Evolutionary conservation across 2,113 vertebrate genomes (phyloP), one percentile per base, ranked within the genome.

Genomic region (Oxyura jamaicensis): DNA sequence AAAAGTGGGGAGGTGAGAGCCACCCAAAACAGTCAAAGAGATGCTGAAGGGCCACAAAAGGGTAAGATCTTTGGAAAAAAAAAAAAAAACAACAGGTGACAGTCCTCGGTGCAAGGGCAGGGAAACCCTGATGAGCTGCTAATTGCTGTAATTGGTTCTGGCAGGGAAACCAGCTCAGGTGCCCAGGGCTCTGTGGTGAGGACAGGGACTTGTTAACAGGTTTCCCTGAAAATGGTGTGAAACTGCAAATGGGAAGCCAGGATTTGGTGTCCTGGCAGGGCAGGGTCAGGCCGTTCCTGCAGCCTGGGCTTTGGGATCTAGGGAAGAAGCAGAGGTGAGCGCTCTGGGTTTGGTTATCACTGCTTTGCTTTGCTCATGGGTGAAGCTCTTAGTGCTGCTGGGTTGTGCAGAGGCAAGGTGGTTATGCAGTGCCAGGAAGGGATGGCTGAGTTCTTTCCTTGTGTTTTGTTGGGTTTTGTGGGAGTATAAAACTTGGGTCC

Each of bases 391-490:
- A 17, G 4, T 1, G 77, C 18, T 17, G 17, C 28, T 65, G 65
- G 17, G 52, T 35, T 48, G 29, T 26, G 22, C 2, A 5, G 66
- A 31, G 31, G 28, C 17, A 68, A 33, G 20, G 21, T 56, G 16
- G 0, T 39, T 68, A 13, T 2, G 33, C 23, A 7, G 7, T 10
- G 11, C 48, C 0, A 15, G 36, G 31, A 20, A 10, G 0, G 0
- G 5, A 1, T 12, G 35, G 10, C 33, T 71, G 22, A 59, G 56
- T 20, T 63, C 8, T 7, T 90, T 48, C 11, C 2, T 67, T 58
- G 13, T 22, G 1, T 84, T 84, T 48, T 21, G 7, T 2, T 0
- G 1, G 2, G 6, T 5, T 4, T 44, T 5, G 2, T 14, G 36
- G 16, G 52, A 60, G 33, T 16, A 7, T 31, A 36, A 65, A 20